A percentile compares a stretch with the other conserved stretches of the same genome.
Evolutionary conservation across 2,797 vertebrate genomes (phyloP).

Genomic region (Anabacerthia variegaticeps): DNA sequence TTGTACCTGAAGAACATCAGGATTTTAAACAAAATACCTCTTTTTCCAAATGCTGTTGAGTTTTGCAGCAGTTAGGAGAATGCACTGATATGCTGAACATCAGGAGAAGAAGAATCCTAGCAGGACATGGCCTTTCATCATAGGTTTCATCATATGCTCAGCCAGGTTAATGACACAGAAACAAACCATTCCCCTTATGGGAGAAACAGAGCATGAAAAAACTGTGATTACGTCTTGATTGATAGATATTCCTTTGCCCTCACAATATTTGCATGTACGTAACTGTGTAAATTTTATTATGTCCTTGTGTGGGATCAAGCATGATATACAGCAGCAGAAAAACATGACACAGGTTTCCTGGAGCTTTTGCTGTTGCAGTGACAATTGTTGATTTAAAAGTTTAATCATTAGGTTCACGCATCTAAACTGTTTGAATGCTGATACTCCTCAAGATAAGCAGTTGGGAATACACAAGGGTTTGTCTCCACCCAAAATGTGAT

Average conservation of each 20-base stretch:
- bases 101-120: neutral
- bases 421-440: neutral
- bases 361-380: neutral
- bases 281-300: neutral
- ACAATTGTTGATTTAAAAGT: neutral
- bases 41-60: neutral
- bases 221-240: neutral
- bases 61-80: neutral
- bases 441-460: neutral
- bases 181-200: neutral
- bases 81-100: neutral
- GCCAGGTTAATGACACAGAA: neutral
- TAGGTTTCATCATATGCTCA: neutral
- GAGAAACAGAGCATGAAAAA: neutral
- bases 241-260: neutral
- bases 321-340: neutral
- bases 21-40: neutral
- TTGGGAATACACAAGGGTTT: neutral
- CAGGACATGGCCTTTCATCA: neutral
- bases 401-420: neutral
- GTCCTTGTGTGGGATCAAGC: neutral
- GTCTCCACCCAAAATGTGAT: neutral
- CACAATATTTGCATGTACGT: neutral
- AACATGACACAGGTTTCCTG: neutral
- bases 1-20: neutral